These are phyloP conservation scores for Eurystomus gularis DNA, from an alignment of 2,113 vertebrate genomes.

Conservation along the genomic window DNA sequence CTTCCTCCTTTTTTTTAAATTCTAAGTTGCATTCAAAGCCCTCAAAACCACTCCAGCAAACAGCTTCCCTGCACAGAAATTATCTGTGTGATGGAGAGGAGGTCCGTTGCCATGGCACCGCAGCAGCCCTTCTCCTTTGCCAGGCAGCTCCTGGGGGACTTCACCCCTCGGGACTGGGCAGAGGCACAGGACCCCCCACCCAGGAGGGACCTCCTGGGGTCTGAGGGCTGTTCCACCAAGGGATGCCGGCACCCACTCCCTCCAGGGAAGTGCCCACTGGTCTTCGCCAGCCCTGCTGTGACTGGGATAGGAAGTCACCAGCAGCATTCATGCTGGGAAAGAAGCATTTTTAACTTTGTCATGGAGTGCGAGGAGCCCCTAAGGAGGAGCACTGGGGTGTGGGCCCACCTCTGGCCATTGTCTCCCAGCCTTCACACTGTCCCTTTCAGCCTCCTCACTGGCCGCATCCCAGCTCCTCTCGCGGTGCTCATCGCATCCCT, in stretches of 20 bases:
- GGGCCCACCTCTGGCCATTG: background rate
- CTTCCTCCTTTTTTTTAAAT: background rate
- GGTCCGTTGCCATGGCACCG: background rate
- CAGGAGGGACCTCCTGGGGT: fast-evolving
- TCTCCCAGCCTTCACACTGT: background rate
- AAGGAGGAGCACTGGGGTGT: fast-evolving
- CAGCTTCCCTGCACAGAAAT: background rate
- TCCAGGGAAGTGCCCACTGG: fast-evolving
- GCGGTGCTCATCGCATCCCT: background rate
- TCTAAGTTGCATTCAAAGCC: background rate
- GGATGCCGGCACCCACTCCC: background rate
- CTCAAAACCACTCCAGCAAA: background rate
- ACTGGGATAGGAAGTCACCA: fast-evolving
- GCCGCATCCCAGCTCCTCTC: background rate
- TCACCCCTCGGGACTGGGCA: background rate
- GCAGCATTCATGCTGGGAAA: background rate
- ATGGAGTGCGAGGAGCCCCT: fast-evolving
- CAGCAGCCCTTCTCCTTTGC: background rate
- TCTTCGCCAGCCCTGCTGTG: background rate
- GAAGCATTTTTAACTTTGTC: background rate
- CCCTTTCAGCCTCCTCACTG: background rate
- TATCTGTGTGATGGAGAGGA: background rate
- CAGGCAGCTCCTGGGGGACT: fast-evolving
- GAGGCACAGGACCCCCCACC: background rate
- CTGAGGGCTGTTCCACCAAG: background rate